Conservation (phyloP, 2,113 vertebrate species). For the Protomyctophum bolini region DNA sequence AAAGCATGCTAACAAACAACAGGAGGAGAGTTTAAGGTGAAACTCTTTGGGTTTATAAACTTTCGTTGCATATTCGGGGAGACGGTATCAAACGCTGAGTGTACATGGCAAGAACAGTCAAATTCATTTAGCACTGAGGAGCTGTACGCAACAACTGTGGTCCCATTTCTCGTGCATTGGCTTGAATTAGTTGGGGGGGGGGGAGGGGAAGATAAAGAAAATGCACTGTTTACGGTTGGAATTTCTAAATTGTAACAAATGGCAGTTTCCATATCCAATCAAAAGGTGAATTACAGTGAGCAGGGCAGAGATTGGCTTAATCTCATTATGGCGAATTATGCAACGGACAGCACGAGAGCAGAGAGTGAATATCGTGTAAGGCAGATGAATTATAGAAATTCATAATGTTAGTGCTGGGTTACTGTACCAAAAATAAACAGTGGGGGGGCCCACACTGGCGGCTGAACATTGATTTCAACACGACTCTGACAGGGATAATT, state of each 20-base stretch:
- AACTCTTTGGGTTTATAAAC: slow-evolving; percentile 66
- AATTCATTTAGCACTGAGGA: slow-evolving; percentile 58
- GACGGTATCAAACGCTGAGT: slow-evolving; percentile 57
- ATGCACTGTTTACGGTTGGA: slow-evolving; percentile 20
- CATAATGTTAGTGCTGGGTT: slow-evolving; percentile 5
- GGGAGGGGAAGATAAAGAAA: slow-evolving; percentile 7
- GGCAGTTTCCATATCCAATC: neutral
- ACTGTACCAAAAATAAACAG: slow-evolving; percentile 19
- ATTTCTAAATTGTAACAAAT: slow-evolving; percentile 20
- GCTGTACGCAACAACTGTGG: slow-evolving; percentile 31
- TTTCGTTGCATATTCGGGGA: slow-evolving; percentile 62
- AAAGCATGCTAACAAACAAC: slow-evolving; percentile 70
- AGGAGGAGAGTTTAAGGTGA: slow-evolving; percentile 64
- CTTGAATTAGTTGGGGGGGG: slow-evolving; percentile 17
- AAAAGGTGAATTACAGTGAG: too few species aligned
- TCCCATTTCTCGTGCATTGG: slow-evolving; percentile 35
- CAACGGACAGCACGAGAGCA: too few species aligned
- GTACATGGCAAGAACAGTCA: slow-evolving; percentile 64
- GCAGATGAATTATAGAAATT: neutral
- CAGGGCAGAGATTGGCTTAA: too few species aligned
- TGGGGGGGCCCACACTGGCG: slow-evolving; percentile 5
- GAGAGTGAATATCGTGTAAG: too few species aligned
- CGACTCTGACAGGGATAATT: slow-evolving; percentile 54
- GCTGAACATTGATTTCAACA: slow-evolving; percentile 55
- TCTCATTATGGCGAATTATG: too few species aligned